Percentiles rank a stretch among this genome's conserved stretches.
phyloP scores from a whole-genome alignment of 2,888 invertebrate species.

The Napeogenes inachia region DNA sequence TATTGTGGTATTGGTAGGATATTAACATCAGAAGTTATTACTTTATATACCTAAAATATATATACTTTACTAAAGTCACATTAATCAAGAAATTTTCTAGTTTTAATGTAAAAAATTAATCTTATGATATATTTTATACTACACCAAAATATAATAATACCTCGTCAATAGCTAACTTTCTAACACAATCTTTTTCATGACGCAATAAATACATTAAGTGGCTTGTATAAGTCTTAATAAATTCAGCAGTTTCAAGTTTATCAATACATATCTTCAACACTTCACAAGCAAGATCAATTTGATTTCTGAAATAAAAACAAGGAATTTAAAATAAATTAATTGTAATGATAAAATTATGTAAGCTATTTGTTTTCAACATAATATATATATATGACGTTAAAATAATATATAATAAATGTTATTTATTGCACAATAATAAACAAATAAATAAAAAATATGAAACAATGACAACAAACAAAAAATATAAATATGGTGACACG shows the following conservation, averaged over 20 bases:
- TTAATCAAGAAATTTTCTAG: too few species aligned
- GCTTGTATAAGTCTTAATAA: constrained; percentile 77
- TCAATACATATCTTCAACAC: constrained; percentile 81
- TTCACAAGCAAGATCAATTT: constrained; percentile 80
- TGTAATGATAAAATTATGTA: too few species aligned
- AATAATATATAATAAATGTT: too few species aligned
- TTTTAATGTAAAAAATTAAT: too few species aligned
- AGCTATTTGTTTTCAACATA: too few species aligned
- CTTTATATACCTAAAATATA: constrained; percentile 55
- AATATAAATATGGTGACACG: too few species aligned
- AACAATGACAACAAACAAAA: too few species aligned
- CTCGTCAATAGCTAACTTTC: constrained; percentile 80
- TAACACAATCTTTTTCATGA: constrained; percentile 80
- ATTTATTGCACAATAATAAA: too few species aligned
- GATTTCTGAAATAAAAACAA: constrained; percentile 59
- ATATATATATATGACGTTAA: too few species aligned
- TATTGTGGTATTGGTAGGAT: constrained; percentile 64
- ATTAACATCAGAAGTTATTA: constrained; percentile 43
- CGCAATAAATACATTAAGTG: constrained; percentile 79
- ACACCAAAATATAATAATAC: constrained; percentile 48
- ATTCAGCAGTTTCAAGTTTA: constrained; percentile 78
- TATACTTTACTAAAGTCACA: constrained; percentile 8
- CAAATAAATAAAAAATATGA: too few species aligned
- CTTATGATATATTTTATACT: too few species aligned
- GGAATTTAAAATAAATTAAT: background rate